Percentiles rank a stretch among this genome's conserved stretches.
phyloP scores from a whole-genome alignment of 2,797 vertebrate genomes.

The Cottoperca gobio region DNA sequence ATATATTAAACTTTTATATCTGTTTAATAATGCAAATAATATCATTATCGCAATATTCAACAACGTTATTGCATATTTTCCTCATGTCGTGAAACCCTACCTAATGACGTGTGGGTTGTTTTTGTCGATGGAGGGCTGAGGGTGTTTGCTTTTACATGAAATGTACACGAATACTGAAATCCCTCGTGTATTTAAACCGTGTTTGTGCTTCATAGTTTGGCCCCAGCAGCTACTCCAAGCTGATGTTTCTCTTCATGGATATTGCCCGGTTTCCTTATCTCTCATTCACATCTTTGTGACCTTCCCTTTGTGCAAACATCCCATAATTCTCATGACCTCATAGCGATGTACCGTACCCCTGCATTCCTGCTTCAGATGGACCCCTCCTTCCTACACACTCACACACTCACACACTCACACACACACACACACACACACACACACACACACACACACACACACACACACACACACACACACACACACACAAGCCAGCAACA shows the following conservation, averaged over 20 bases:
- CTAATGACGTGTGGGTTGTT: conserved; percentile 1
- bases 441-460: conserved; percentile 2
- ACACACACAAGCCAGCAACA: neutral
- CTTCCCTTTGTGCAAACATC: conserved; percentile 66
- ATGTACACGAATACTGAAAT: conserved; percentile 1
- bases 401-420: conserved; percentile 28
- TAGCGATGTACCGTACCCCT: conserved; percentile 57
- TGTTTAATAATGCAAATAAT: too few relatives aligned
- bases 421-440: neutral
- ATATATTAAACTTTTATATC: too few relatives aligned
- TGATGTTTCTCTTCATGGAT: conserved; percentile 28
- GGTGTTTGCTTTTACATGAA: neutral
- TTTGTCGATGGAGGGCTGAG: neutral
- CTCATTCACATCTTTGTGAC: conserved; percentile 39
- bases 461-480: conserved; percentile 1
- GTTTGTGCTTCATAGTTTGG: conserved; percentile 10
- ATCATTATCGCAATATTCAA: too few relatives aligned
- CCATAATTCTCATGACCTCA: conserved; percentile 78
- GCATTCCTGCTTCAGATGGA: conserved; percentile 62
- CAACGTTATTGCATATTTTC: too few relatives aligned
- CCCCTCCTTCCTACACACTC: conserved; percentile 61
- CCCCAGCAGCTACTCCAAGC: conserved; percentile 46
- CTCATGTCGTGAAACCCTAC: neutral
- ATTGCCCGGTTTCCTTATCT: conserved; percentile 43
- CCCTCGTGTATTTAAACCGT: neutral